These are phyloP conservation scores for Danio rerio DNA, from an alignment of 2,113 vertebrate genomes.

Conservation along the genomic window GRCz12tu NC_133185.1:7575501-7576000, in stretches of 20 bases:
- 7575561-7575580: neutral
- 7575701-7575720: neutral
- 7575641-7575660: neutral
- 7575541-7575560: neutral
- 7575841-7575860: conserved; percentile 24
- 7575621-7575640: conserved; percentile 2
- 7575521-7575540: neutral
- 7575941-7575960: conserved; percentile 14
- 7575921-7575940: conserved; percentile 54
- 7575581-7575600: neutral
- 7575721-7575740: neutral
- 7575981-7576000: neutral
- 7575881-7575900: conserved; percentile 34
- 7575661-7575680: neutral
- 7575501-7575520: neutral
- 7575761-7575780: neutral
- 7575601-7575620: neutral
- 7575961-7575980: neutral
- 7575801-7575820: conserved; percentile 24
- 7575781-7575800: neutral
- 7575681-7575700: neutral
- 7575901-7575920: conserved; percentile 41
- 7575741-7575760: neutral
- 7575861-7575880: conserved; percentile 52
- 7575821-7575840: conserved; percentile 29